Evolutionary conservation across 1,140 invertebrate genomes (phyloP).

Genomic region (Caenorhabditis latens): DNA sequence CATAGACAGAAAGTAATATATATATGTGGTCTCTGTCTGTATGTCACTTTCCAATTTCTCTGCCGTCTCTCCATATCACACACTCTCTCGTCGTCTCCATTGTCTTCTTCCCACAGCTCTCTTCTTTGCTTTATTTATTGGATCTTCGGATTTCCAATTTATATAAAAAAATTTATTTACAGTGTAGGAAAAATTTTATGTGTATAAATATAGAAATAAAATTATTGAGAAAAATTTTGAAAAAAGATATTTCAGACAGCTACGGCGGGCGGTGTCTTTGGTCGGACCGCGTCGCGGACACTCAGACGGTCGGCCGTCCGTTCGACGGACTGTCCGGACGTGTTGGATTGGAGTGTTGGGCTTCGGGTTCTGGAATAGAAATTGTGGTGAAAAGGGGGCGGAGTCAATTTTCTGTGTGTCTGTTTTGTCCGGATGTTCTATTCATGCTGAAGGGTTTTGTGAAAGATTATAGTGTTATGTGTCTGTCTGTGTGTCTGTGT

Average conservation of each 20-base stretch:
- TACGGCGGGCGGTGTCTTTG: conserved; percentile 52
- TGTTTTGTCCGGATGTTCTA: too few relatives aligned
- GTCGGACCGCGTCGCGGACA: conserved; percentile 57
- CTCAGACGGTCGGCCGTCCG: conserved; percentile 41
- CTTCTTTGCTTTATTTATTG: neutral
- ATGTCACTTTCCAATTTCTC: too few relatives aligned
- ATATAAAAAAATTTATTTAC: too few relatives aligned
- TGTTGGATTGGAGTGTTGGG: conserved; percentile 48
- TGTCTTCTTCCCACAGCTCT: neutral
- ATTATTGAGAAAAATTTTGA: too few relatives aligned
- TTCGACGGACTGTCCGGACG: conserved; percentile 14
- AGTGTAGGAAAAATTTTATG: too few relatives aligned
- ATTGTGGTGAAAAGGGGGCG: neutral
- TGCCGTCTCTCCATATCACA: neutral
- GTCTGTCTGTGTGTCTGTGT: too few relatives aligned
- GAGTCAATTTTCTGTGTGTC: neutral
- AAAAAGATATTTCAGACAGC: neutral
- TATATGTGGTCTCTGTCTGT: too few relatives aligned
- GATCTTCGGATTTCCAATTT: too few relatives aligned
- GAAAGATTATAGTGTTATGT: too few relatives aligned
- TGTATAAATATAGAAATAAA: too few relatives aligned
- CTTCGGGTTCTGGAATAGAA: conserved; percentile 14
- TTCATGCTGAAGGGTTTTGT: too few relatives aligned
- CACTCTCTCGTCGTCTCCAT: neutral
- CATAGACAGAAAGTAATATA: too few relatives aligned